Conservation (phyloP, 2,888 invertebrate species). For the Metopia argyrocephala region DNA sequence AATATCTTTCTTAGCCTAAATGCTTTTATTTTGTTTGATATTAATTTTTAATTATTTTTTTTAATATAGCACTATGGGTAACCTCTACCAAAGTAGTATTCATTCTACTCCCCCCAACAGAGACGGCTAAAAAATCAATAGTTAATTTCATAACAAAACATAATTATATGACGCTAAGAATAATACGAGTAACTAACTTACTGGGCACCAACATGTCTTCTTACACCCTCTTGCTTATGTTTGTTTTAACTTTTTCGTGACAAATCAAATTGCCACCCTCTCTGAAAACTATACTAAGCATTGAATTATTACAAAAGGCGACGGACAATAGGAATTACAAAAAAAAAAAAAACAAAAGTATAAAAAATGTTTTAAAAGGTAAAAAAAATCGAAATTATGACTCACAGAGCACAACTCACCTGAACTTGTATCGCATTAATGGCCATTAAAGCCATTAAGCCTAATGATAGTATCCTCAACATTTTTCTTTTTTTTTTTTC, state of each 20-base stretch:
- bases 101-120: not conserved
- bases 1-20: too few species aligned
- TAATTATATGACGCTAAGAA: not conserved
- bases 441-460: conserved; percentile 60
- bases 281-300: too few species aligned
- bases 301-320: too few species aligned
- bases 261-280: too few species aligned
- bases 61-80: too few species aligned
- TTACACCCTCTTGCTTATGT: too few species aligned
- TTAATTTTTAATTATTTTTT: too few species aligned
- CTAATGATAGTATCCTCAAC: conserved; percentile 61
- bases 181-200: conserved; percentile 7
- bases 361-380: not conserved
- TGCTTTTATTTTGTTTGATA: too few species aligned
- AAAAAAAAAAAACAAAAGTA: not conserved
- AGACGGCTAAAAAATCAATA: conserved; percentile 21
- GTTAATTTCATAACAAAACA: conserved; percentile 31
- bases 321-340: too few species aligned
- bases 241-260: too few species aligned
- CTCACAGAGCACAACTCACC: conserved; percentile 67
- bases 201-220: conserved; percentile 31
- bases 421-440: conserved; percentile 63
- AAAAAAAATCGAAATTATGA: conserved; percentile 34
- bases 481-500: conserved; percentile 35
- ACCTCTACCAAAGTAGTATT: too few species aligned